A percentile compares a stretch with the other conserved stretches of the same genome.
Evolutionary conservation across 2,113 vertebrate genomes (phyloP).

Genomic region (Globicephala melas): DNA sequence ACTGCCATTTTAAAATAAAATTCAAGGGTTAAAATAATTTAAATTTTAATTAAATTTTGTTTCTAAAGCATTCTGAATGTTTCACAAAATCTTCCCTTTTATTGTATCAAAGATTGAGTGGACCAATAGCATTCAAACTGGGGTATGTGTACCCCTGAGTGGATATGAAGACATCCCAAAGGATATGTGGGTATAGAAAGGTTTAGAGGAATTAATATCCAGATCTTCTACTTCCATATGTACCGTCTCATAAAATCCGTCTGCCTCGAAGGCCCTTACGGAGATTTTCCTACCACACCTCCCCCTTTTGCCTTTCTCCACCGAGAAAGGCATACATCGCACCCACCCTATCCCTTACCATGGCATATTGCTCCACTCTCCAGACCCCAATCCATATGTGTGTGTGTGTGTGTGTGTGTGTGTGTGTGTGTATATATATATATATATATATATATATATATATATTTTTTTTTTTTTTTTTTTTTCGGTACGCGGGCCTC

Average conservation of each 20-base stretch:
- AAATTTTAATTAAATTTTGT: constrained; percentile 73
- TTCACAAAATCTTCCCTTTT: constrained; percentile 46
- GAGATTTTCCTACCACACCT: neutral
- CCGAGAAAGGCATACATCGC: neutral
- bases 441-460: too few relatives aligned
- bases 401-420: too few relatives aligned
- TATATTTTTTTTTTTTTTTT: too few relatives aligned
- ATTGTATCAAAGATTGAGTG: neutral
- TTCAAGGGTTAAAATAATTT: constrained; percentile 69
- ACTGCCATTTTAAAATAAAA: constrained; percentile 62
- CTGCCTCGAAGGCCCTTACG: neutral
- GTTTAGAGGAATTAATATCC: neutral
- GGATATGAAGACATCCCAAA: neutral
- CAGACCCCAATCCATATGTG: neutral
- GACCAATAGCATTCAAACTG: neutral
- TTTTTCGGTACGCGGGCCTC: too few relatives aligned
- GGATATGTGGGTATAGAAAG: neutral
- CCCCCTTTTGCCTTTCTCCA: neutral
- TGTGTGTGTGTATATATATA: too few relatives aligned
- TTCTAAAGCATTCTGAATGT: constrained; percentile 59
- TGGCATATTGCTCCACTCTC: neutral
- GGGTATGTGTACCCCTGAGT: neutral
- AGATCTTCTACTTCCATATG: neutral
- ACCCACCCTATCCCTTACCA: neutral
- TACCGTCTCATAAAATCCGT: neutral